Evolutionary conservation across 2,797 vertebrate genomes (phyloP), one percentile per base, ranked within the genome.

Genomic region (Epinephelus malabaricus): DNA sequence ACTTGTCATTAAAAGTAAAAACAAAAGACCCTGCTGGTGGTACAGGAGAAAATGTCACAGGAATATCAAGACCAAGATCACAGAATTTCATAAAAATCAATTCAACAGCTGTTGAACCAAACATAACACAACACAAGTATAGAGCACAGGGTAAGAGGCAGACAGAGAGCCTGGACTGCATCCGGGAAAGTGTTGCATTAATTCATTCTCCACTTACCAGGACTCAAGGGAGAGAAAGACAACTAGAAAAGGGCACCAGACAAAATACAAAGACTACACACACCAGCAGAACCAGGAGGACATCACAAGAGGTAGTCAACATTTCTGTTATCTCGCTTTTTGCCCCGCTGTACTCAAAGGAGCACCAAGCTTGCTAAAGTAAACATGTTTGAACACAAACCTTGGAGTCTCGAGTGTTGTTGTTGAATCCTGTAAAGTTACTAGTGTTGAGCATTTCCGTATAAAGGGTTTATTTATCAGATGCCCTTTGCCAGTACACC

Each of bases 391-490:
- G 8, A 62, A 69, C 38, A 5, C 19, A 80, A 69, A 61, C 15
- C 30, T 53, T 54, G 5, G 14, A 15, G n/a, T 49, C 9, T 53
- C 45, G 34, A 7, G 25, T 40, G 2, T 0, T 45, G 12, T 30
- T 40, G 2, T 70, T 25, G 17, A 47, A 59, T 56, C 23, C 21
- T 45, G 4, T 46, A 19, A 71, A 74, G 30, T 74, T 79, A 61
- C 49, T 15, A 21, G 43, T 50, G 15, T 50, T 27, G 21, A 73
- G 38, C 21, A 34, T 65, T 69, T 59, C 23, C 1, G 63, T 78
- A 73, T 63, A 59, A 87, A 50, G 50, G 27, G 69, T 76, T 40
- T 6, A 50, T 79, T 86, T 65, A 79, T 89, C 73, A 76, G 73
- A 75, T 84, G 76, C 21, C 65, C 68, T 85, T 78, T 38, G 14